These are phyloP conservation scores for Sphenopsis melanotis DNA, from an alignment of 2,797 vertebrate genomes.

Conservation along the genomic window DNA sequence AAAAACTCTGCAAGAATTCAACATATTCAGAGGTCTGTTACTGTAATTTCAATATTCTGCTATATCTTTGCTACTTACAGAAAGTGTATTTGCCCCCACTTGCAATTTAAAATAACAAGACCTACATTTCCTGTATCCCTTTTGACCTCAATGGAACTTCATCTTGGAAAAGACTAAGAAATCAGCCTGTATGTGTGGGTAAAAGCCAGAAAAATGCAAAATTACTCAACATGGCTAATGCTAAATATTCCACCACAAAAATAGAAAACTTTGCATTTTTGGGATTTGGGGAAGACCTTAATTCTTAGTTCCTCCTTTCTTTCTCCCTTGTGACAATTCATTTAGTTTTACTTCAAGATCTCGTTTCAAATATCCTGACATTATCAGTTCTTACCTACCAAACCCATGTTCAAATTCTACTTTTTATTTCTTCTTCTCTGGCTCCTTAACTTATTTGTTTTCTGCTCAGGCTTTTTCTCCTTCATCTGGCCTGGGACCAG, in stretches of 20 bases:
- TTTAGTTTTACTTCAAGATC: neutral
- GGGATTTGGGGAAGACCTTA: neutral
- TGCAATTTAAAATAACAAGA: neutral
- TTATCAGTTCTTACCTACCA: neutral
- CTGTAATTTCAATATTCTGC: conserved; percentile 28
- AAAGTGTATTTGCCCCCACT: neutral
- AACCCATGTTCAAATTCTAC: neutral
- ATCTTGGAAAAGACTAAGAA: neutral
- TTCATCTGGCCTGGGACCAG: neutral
- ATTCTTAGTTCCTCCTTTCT: neutral
- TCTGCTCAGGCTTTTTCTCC: neutral
- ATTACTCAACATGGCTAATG: neutral
- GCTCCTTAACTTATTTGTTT: neutral
- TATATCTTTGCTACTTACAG: neutral
- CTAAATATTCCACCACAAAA: neutral
- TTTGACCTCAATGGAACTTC: neutral
- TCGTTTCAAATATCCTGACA: fast-evolving
- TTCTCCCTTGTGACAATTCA: neutral
- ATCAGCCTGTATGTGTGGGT: neutral
- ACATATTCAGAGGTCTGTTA: neutral
- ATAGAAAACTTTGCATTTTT: neutral
- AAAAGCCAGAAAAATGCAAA: neutral
- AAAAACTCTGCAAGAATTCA: conserved; percentile 36
- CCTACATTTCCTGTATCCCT: neutral
- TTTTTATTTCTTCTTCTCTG: neutral